Conservation (phyloP, 2,113 vertebrate genomes). For the Sterna hirundo region DNA sequence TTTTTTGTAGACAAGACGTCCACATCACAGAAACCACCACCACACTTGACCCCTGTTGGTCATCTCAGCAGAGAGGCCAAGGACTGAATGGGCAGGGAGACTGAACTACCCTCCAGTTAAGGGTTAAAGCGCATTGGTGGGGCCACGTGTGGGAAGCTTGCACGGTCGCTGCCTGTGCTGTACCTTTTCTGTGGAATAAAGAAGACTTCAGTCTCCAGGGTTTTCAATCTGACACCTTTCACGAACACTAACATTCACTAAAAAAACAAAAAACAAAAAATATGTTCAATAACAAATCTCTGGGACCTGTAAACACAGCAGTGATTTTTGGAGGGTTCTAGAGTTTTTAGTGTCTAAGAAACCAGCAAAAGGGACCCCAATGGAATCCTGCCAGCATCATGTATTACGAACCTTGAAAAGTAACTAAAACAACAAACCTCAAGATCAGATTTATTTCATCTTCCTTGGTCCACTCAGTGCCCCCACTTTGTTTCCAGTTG, state of each 20-base stretch:
- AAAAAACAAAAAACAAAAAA: constrained; percentile 71
- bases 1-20: constrained; percentile 18
- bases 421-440: constrained; percentile 77
- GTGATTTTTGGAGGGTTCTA: constrained; percentile 47
- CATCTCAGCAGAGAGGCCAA: constrained; percentile 48
- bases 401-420: not conserved
- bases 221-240: constrained; percentile 74
- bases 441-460: constrained; percentile 92
- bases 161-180: constrained; percentile 65
- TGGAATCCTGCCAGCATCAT: not conserved
- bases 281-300: constrained; percentile 62
- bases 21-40: constrained; percentile 60
- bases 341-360: constrained; percentile 24
- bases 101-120: constrained; percentile 56
- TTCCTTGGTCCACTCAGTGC: constrained; percentile 98
- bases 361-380: constrained; percentile 33
- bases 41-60: constrained; percentile 54
- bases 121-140: constrained; percentile 58
- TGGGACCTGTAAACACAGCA: constrained; percentile 52
- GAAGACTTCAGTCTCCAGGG: constrained; percentile 74
- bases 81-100: constrained; percentile 62
- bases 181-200: constrained; percentile 73
- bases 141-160: constrained; percentile 61
- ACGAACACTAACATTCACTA: constrained; percentile 68
- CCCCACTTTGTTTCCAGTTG: constrained; percentile 99